A percentile compares a stretch with the other conserved stretches of the same genome.
These are phyloP conservation scores for Heterodera schachtii DNA, from an alignment of 1,140 invertebrate genomes.

Conservation along the genomic window DNA sequence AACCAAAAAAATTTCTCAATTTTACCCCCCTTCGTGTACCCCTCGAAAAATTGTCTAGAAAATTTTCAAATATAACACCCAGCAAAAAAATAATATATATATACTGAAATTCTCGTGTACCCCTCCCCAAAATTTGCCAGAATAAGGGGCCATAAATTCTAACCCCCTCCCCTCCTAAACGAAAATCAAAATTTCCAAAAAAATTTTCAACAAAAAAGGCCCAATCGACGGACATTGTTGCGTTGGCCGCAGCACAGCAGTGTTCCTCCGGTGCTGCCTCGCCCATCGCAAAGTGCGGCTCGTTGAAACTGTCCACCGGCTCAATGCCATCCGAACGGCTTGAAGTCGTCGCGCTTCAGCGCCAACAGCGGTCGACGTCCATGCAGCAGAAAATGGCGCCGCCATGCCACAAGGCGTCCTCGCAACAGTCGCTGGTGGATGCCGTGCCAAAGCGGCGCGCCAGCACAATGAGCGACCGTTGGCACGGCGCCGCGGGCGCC, in stretches of 20 bases:
- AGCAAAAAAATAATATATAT: too few relatives aligned
- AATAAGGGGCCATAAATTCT: too few relatives aligned
- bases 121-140: too few relatives aligned
- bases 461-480: not conserved
- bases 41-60: too few relatives aligned
- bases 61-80: too few relatives aligned
- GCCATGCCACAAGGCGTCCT: not conserved
- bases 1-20: too few relatives aligned
- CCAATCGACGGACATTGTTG: slow-evolving; percentile 6
- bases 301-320: slow-evolving; percentile 14
- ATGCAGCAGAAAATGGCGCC: not conserved
- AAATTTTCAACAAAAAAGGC: not conserved
- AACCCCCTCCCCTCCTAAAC: too few relatives aligned
- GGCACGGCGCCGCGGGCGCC: not conserved
- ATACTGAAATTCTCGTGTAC: too few relatives aligned
- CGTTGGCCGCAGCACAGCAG: not conserved
- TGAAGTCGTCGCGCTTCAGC: not conserved
- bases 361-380: not conserved
- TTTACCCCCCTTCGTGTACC: too few relatives aligned
- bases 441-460: not conserved
- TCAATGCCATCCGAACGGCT: slow-evolving; percentile 6
- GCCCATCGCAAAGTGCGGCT: not conserved
- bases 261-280: not conserved
- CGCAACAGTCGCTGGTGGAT: slow-evolving; percentile 6
- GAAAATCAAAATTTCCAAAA: too few relatives aligned